A percentile compares a stretch with the other conserved stretches of the same genome.
These are phyloP conservation scores for Anabacerthia variegaticeps DNA, from an alignment of 2,797 vertebrate species.

Conservation along the genomic window DNA sequence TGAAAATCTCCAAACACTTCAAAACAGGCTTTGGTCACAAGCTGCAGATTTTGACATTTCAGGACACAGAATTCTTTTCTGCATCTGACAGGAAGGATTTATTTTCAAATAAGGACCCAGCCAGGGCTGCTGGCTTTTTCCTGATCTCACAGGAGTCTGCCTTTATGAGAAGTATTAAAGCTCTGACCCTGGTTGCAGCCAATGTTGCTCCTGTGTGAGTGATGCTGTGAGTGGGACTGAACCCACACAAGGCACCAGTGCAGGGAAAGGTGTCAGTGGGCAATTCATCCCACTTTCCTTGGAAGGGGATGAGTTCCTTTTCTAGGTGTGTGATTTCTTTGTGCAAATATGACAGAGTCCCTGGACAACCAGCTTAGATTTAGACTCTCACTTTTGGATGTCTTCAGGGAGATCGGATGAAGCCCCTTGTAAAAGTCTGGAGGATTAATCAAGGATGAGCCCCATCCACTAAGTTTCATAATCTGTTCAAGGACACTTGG, in stretches of 20 bases:
- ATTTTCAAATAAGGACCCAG: not conserved
- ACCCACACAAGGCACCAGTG: not conserved
- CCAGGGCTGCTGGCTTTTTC: not conserved
- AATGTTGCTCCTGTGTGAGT: rapidly evolving
- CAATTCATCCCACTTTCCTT: not conserved
- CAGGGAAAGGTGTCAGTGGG: not conserved
- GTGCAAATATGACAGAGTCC: not conserved
- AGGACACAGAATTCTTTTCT: not conserved
- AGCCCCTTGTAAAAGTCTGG: not conserved
- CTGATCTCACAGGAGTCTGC: not conserved
- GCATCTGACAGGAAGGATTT: not conserved
- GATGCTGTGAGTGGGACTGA: not conserved
- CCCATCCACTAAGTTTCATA: not conserved
- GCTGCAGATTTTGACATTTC: not conserved
- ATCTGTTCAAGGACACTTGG: not conserved
- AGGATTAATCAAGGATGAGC: slow-evolving; percentile 5
- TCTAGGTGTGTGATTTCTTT: not conserved
- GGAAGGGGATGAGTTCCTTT: not conserved
- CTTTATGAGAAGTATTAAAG: not conserved
- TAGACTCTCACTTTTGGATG: not conserved
- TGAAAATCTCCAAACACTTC: not conserved
- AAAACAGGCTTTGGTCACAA: not conserved
- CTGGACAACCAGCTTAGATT: not conserved
- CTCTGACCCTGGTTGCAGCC: rapidly evolving
- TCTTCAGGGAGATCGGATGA: not conserved